A percentile compares a stretch with the other conserved stretches of the same genome.
phyloP scores from a whole-genome alignment of 1,140 invertebrate species.

The Rhagoletis zephyria region DNA sequence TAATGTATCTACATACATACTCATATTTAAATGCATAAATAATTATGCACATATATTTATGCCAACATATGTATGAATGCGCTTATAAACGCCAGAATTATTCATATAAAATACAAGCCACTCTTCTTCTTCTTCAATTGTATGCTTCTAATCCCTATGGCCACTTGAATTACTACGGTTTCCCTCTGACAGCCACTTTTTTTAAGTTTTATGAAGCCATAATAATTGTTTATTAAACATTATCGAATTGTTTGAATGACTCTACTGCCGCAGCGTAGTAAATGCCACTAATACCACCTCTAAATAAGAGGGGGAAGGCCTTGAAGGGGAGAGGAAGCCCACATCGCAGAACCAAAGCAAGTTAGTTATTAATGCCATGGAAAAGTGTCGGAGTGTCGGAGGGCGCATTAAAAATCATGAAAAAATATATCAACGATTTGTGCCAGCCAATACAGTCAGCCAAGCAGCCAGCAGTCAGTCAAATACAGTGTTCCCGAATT shows the following conservation, averaged over 20 bases:
- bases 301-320: neutral
- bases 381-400: conserved; percentile 34
- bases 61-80: neutral
- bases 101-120: neutral
- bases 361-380: conserved; percentile 34
- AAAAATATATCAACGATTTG: conserved; percentile 36
- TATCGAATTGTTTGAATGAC: conserved; percentile 47
- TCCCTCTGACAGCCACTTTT: conserved; percentile 43
- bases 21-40: no score
- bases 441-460: neutral
- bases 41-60: no score
- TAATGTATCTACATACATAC: no score
- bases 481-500: neutral
- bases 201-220: conserved; percentile 48
- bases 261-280: neutral
- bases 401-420: conserved; percentile 26
- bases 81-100: conserved; percentile 22
- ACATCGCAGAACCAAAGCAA: neutral
- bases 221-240: conserved; percentile 52
- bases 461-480: no score
- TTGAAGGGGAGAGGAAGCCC: neutral
- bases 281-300: neutral
- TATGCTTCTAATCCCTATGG: conserved; percentile 26
- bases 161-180: conserved; percentile 48
- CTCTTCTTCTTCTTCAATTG: neutral